Evolutionary conservation across 2,113 vertebrate genomes (phyloP).

Genomic region (Ageneiosus marmoratus): DNA sequence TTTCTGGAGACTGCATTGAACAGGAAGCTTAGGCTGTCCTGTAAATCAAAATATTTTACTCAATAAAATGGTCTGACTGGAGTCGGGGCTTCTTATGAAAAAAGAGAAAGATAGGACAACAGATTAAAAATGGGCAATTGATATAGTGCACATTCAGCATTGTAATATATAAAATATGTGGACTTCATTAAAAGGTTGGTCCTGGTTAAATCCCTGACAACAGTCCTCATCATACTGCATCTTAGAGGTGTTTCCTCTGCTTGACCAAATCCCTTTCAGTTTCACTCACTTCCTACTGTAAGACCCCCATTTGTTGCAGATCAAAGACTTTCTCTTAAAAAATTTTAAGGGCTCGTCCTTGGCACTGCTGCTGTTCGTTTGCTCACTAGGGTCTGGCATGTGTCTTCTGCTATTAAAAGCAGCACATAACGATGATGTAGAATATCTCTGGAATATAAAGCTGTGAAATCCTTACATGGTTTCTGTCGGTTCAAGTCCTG

Average conservation of each 20-base stretch:
- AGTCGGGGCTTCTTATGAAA: not conserved
- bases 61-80: not conserved
- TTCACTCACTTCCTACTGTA: not conserved
- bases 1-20: not conserved
- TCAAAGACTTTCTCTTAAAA: not conserved
- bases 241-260: not conserved
- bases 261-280: not conserved
- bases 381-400: not conserved
- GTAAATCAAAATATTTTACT: not conserved
- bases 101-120: not conserved
- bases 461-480: not conserved
- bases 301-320: not conserved
- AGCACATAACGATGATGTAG: not conserved
- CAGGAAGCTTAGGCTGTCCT: not conserved
- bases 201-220: not conserved
- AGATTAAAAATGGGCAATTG: not conserved
- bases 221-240: not conserved
- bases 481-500: not conserved
- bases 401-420: not conserved
- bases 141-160: not conserved
- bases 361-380: not conserved
- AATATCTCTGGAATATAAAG: not conserved
- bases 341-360: constrained; percentile 4
- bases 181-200: not conserved
- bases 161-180: not conserved